These are phyloP conservation scores for Microtus richardsoni DNA, from an alignment of 2,113 vertebrate species.

Conservation along the genomic window DNA sequence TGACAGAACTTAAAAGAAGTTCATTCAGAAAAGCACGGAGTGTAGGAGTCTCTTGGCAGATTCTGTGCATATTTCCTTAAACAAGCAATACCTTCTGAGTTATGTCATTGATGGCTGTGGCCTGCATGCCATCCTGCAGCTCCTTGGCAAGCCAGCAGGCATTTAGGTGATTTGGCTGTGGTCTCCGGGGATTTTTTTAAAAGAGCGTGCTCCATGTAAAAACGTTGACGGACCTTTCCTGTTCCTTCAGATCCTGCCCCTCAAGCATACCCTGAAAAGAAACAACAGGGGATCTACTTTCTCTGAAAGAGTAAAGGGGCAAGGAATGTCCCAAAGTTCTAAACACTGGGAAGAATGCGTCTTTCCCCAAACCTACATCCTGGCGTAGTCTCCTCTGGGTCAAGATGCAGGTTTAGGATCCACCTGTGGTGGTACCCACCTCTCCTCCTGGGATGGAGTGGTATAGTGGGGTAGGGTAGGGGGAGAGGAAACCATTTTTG, in stretches of 20 bases:
- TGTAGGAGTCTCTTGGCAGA: conserved; percentile 68
- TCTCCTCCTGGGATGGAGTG: not conserved
- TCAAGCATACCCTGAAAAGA: not conserved
- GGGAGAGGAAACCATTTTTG: not conserved
- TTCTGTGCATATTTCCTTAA: conserved; percentile 58
- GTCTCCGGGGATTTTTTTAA: conserved; percentile 32
- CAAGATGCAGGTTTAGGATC: not conserved
- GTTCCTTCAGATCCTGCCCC: not conserved
- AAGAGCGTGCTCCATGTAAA: not conserved
- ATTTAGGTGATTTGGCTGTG: conserved; percentile 6
- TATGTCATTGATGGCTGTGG: conserved; percentile 36
- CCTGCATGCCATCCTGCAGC: not conserved
- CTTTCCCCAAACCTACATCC: not conserved
- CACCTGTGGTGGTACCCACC: not conserved
- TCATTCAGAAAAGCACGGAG: conserved; percentile 68
- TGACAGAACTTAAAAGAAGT: conserved; percentile 70
- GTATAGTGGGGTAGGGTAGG: not conserved
- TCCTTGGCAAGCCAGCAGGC: not conserved
- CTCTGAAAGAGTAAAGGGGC: not conserved
- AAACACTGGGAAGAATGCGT: not conserved
- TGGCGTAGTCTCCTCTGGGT: not conserved
- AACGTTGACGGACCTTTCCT: not conserved
- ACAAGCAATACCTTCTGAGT: conserved; percentile 56
- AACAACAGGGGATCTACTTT: not conserved
- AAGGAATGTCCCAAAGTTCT: conserved; percentile 21